Evolutionary conservation across 2,888 invertebrate genomes (phyloP).

Genomic region (Orthosia gracilis): DNA sequence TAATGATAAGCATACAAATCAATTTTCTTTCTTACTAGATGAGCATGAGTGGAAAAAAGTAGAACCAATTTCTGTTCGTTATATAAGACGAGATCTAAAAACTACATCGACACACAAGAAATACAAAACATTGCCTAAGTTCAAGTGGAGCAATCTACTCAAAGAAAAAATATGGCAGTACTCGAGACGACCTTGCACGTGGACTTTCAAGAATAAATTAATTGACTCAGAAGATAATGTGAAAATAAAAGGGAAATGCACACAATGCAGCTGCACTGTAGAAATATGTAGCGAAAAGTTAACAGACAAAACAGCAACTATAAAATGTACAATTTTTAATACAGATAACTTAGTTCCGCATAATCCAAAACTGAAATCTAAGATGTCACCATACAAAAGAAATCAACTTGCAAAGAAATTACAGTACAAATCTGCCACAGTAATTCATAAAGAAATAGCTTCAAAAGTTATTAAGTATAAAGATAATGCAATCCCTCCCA

Average conservation of each 20-base stretch:
- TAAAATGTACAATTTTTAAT: conserved; percentile 33
- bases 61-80: conserved; percentile 34
- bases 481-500: conserved; percentile 17
- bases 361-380: conserved; percentile 37
- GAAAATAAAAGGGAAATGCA: conserved; percentile 34
- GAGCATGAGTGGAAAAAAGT: conserved; percentile 39
- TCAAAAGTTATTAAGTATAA: conserved; percentile 28
- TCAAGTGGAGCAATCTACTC: conserved; percentile 29
- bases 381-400: conserved; percentile 40
- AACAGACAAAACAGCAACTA: conserved; percentile 36
- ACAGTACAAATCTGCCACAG: conserved; percentile 33
- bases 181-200: conserved; percentile 30
- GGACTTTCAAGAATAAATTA: conserved; percentile 28
- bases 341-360: conserved; percentile 33
- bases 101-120: conserved; percentile 29
- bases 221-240: conserved; percentile 32
- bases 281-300: conserved; percentile 30
- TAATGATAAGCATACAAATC: conserved; percentile 35
- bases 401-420: conserved; percentile 35
- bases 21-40: conserved; percentile 42
- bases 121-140: conserved; percentile 40
- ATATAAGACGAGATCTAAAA: conserved; percentile 33
- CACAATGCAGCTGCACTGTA: conserved; percentile 34
- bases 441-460: conserved; percentile 41
- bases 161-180: conserved; percentile 32